These are phyloP conservation scores for Leptinotarsa undecemlineata DNA, from an alignment of 1,140 invertebrate species.

Conservation along the genomic window DNA sequence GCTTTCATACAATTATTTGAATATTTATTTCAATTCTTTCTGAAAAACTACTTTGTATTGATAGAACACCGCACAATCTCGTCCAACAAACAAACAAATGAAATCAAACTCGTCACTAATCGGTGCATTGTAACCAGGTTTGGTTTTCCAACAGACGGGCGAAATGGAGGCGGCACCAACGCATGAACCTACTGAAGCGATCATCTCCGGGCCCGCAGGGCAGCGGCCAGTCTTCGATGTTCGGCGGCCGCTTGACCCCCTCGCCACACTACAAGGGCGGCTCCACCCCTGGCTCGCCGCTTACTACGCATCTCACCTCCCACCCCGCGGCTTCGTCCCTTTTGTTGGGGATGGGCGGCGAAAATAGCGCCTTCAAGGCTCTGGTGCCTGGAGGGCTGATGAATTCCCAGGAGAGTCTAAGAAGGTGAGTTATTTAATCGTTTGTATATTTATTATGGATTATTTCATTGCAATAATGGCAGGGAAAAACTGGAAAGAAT, in stretches of 20 bases:
- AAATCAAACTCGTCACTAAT: neutral
- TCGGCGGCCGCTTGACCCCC: conserved; percentile 51
- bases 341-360: conserved; percentile 72
- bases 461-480: no score
- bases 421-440: conserved; percentile 32
- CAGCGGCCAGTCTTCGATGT: conserved; percentile 55
- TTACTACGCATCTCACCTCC: conserved; percentile 46
- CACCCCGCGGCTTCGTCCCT: conserved; percentile 41
- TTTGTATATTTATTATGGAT: no score
- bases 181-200: conserved; percentile 89
- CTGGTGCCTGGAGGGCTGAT: conserved; percentile 59
- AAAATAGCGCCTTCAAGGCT: conserved; percentile 84
- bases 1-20: no score
- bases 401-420: conserved; percentile 52
- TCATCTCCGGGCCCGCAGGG: conserved; percentile 60
- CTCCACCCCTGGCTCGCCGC: conserved; percentile 56
- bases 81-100: no score
- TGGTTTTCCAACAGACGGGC: conserved; percentile 99
- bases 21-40: no score
- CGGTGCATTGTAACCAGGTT: conserved; percentile 68
- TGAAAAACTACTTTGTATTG: no score
- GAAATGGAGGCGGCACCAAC: conserved; percentile 94
- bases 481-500: no score
- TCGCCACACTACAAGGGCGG: conserved; percentile 52
- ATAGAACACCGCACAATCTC: no score